phyloP scores from a whole-genome alignment of 2,888 invertebrate species.

The Zootermopsis nevadensis region DNA sequence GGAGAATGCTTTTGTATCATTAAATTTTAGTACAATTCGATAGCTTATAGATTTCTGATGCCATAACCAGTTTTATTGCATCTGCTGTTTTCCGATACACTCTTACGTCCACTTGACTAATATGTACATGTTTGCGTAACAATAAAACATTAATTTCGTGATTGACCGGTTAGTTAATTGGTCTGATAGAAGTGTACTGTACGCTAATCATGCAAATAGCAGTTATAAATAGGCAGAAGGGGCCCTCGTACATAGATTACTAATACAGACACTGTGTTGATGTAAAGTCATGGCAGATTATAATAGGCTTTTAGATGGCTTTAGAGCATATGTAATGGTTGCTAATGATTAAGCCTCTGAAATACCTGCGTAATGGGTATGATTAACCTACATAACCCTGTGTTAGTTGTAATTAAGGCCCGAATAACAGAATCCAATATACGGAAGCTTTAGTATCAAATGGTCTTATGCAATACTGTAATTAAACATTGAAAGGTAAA shows the following conservation, averaged over 20 bases:
- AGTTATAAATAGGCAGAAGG: constrained; percentile 41
- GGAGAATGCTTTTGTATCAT: neutral
- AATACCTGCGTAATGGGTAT: constrained; percentile 36
- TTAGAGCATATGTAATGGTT: constrained; percentile 31
- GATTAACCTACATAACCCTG: constrained; percentile 30
- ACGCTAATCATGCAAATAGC: constrained; percentile 51
- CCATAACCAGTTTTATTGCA: constrained; percentile 35
- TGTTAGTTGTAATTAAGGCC: constrained; percentile 28
- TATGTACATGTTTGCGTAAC: constrained; percentile 14
- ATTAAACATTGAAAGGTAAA: constrained; percentile 22
- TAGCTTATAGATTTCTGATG: constrained; percentile 32
- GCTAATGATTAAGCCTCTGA: constrained; percentile 26
- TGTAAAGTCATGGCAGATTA: constrained; percentile 42
- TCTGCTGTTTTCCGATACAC: constrained; percentile 31
- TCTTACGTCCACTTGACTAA: neutral
- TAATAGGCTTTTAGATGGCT: constrained; percentile 38
- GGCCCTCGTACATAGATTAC: constrained; percentile 20
- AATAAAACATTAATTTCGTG: constrained; percentile 48
- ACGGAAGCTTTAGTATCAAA: constrained; percentile 7
- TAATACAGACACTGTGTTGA: constrained; percentile 17
- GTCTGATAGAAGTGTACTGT: constrained; percentile 51
- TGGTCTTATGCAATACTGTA: constrained; percentile 8
- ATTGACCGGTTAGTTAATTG: constrained; percentile 52
- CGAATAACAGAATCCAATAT: constrained; percentile 18
- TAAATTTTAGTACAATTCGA: neutral